phyloP scores from a whole-genome alignment of 2,888 invertebrate species.

The Aphrophora alni region DNA sequence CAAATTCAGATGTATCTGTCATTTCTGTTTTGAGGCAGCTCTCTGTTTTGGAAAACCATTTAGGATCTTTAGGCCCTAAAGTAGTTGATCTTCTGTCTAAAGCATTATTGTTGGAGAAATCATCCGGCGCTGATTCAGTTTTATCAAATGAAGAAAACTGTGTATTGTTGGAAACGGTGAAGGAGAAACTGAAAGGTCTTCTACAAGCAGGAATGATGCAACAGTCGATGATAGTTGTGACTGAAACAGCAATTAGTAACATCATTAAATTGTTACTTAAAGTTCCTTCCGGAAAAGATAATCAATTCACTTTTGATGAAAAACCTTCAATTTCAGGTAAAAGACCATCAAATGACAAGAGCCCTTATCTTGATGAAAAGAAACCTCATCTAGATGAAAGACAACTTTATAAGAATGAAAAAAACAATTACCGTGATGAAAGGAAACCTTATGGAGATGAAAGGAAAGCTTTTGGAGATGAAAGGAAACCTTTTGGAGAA shows the following conservation, averaged over 20 bases:
- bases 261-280: background rate
- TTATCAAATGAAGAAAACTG: conserved; percentile 74
- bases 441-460: background rate
- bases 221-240: background rate
- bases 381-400: background rate
- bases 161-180: conserved; percentile 81
- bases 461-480: background rate
- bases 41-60: conserved; percentile 80
- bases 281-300: background rate
- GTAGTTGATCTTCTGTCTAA: conserved; percentile 76
- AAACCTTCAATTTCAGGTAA: background rate
- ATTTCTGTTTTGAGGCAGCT: conserved; percentile 75
- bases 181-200: conserved; percentile 83
- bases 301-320: background rate
- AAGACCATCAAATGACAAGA: background rate
- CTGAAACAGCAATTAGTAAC: background rate
- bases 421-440: background rate
- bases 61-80: conserved; percentile 85
- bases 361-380: background rate
- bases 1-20: background rate
- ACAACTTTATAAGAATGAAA: background rate
- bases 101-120: conserved; percentile 79
- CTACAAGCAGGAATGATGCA: conserved; percentile 63
- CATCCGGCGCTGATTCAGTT: conserved; percentile 61
- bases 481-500: background rate